Evolutionary conservation across 2,113 vertebrate species (phyloP), one percentile per base, ranked within the genome.

Genomic region (Colius striatus): DNA sequence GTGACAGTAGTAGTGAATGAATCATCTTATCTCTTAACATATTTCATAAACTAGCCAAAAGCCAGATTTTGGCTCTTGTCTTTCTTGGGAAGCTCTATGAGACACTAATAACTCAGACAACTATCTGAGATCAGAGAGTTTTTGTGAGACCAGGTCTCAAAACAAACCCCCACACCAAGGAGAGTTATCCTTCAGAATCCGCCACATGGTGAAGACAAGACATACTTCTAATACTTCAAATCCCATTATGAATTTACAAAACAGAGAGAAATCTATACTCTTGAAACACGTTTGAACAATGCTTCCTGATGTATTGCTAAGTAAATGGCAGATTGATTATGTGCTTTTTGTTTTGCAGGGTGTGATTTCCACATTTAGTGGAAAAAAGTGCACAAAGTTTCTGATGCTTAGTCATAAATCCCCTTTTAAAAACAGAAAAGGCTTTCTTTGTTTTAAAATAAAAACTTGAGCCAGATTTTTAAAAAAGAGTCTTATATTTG

Each of bases 171-270:
- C 34, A 47, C 3, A 58, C 25, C 34, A 50, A 68, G 16, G 30
- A 91, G 5, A 87, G 41, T 79, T 86, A 66, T 68, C 45, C 45
- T 87, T 79, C 54, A 92, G 83, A 89, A 82, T 11, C n/a, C 66
- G 65, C 54, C 81, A 87, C 18, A 54, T 22, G 36, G 63, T 47
- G 36, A 82, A 90, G 94, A 81, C 57, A 78, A 74, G 12, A 79
- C 29, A 66, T 66, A n/a, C 25, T 91, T 89, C 50, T 83, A 54
- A 70, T 91, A 89, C 63, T 92, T 91, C 87, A 83, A 91, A 91
- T 85, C 87, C 62, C 81, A 95, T 92, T 70, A 87, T 13, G 89
- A 94, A 91, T 95, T 92, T 87, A 87, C 54, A 76, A 94, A 87
- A 77, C 4, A 0, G 27, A 92, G 19, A 82, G 36, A 87, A 94